phyloP scores from a whole-genome alignment of 2,888 invertebrate genomes.

The Lasioglossum calceatum region DNA sequence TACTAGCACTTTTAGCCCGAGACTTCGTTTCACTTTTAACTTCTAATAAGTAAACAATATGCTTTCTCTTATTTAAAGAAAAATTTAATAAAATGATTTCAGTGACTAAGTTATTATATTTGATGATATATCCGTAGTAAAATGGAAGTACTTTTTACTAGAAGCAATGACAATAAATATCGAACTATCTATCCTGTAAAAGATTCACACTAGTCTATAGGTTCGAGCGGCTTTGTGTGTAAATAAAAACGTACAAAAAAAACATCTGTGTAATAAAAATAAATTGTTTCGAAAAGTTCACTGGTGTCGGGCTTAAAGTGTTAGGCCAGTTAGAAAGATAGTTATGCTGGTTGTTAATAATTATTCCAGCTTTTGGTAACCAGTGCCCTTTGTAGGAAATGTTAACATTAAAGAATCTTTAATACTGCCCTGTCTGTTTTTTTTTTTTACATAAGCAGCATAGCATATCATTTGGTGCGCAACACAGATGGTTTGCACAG shows the following conservation, averaged over 20 bases:
- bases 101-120: slow-evolving; percentile 5
- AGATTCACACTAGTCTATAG: slow-evolving; percentile 38
- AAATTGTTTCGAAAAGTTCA: slow-evolving; percentile 26
- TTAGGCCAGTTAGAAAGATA: slow-evolving; percentile 41
- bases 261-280: slow-evolving; percentile 15
- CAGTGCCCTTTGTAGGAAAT: slow-evolving; percentile 1
- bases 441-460: slow-evolving; percentile 29
- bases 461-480: slow-evolving; percentile 61
- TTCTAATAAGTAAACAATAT: not conserved
- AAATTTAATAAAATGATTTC: not conserved
- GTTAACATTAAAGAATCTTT: slow-evolving; percentile 5
- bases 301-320: slow-evolving; percentile 60
- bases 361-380: slow-evolving; percentile 31
- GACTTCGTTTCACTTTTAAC: slow-evolving; percentile 19
- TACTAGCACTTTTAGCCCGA: slow-evolving; percentile 60
- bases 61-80: not conserved
- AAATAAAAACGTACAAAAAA: slow-evolving; percentile 46
- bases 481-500: slow-evolving; percentile 57
- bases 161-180: slow-evolving; percentile 55
- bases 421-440: slow-evolving; percentile 24
- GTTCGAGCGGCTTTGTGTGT: slow-evolving; percentile 50
- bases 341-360: slow-evolving; percentile 30
- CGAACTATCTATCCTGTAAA: slow-evolving; percentile 42
- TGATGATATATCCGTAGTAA: slow-evolving; percentile 9
- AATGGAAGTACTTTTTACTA: slow-evolving; percentile 42